Base-by-base conservation (phyloP, 2,113 vertebrate species). In the Alethe castanea region DNA sequence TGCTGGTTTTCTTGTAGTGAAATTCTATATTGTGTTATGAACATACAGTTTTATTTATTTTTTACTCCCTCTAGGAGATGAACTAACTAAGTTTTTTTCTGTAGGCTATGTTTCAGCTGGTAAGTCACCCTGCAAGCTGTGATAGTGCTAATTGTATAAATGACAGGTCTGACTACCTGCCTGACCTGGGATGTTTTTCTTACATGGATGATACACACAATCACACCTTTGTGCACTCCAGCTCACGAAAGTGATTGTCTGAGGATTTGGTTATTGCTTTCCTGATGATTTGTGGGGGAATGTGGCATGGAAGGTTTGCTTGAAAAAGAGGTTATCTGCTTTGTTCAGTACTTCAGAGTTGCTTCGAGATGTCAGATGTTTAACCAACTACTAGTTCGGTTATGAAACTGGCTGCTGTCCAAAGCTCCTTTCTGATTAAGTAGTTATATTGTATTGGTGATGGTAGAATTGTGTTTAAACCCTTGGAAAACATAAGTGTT, bases 151-250 rank as follows among this genome's bases (percentile, higher is more conserved):
- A 38, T 9, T 44, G 44, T 48, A 20, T 28, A 53, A 62, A 56
- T 81, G 36, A 52, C 5, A 38, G 61, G 73, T 36, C 56, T 92
- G 59, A 64, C 45, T 67, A 28, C 40, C 36, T 90, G 62, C 28
- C 42, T 42, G 35, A 73, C 38, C 18, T 44, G 36, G 14, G 33
- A 23, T 18, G 12, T 50, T 53, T 67, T 44, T 53, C 72, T 38
- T 45, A 53, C 4, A 0, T 50, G 17, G 15, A 50, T 48, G 36
- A 47, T n/a, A 13, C 0, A 3, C 19, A 23, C 4, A 14, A 25
- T 59, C 29, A 69, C 33, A 19, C 57, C 19, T 82, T 60, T 56
- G 45, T 52, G 33, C 0, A 2, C 15, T 94, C 7, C 40, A 42
- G 35, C 44, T 87, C 48, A 53, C 56, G 20, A 14, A 53, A 53